phyloP scores from a whole-genome alignment of 2,113 vertebrate genomes.

The Brachyhypopomus gauderio region DNA sequence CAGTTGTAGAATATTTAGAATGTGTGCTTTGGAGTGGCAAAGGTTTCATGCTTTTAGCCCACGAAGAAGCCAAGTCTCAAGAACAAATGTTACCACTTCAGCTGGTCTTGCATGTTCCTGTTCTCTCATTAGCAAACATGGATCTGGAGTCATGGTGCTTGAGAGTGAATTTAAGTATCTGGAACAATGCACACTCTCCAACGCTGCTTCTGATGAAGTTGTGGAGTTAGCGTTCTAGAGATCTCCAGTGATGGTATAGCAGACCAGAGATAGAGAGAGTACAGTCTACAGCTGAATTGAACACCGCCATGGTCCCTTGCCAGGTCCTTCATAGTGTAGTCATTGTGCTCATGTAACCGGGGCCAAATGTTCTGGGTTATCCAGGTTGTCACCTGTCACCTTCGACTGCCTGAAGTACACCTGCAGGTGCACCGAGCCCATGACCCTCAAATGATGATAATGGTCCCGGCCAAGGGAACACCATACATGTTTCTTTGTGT shows the following conservation, averaged over 20 bases:
- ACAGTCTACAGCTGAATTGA: constrained; percentile 17
- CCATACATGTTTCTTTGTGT: background rate
- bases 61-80: background rate
- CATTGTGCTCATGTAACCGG: constrained; percentile 36
- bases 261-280: constrained; percentile 16
- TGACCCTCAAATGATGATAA: constrained; percentile 48
- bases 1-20: background rate
- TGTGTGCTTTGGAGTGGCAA: background rate
- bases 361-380: constrained; percentile 45
- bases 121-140: background rate
- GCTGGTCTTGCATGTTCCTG: background rate
- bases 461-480: constrained; percentile 11
- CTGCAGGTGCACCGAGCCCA: background rate
- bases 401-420: constrained; percentile 39
- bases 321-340: constrained; percentile 16
- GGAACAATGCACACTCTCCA: background rate
- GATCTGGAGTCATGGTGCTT: background rate
- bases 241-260: background rate
- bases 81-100: background rate
- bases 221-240: background rate
- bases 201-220: constrained; percentile 1
- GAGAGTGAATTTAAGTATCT: background rate
- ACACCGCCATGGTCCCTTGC: background rate
- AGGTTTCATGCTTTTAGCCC: background rate
- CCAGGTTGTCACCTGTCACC: constrained; percentile 42